Conservation (phyloP, 2,113 vertebrate genomes). For the Natator depressus region DNA sequence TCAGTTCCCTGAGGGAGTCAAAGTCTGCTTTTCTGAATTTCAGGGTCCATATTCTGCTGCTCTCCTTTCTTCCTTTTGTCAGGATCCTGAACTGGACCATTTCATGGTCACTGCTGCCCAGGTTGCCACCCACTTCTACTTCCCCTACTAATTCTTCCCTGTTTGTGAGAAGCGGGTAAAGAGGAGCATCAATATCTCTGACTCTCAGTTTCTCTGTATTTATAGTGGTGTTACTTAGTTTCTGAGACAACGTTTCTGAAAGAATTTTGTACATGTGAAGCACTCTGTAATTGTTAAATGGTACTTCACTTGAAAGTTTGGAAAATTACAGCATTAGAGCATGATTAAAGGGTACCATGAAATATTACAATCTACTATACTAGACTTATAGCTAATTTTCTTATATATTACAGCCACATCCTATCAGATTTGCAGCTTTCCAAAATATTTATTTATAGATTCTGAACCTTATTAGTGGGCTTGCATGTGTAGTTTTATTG, state of each 20-base stretch:
- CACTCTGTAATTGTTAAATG: neutral
- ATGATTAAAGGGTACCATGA: conserved; percentile 12
- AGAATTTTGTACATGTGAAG: neutral
- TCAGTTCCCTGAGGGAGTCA: too few relatives aligned
- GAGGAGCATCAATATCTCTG: neutral
- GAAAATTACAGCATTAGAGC: neutral
- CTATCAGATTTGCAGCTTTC: neutral
- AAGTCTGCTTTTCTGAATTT: too few relatives aligned
- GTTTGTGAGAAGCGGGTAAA: too few relatives aligned
- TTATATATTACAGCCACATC: neutral
- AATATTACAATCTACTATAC: conserved; percentile 3
- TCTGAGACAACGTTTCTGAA: conserved; percentile 12
- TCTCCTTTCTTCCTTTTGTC: too few relatives aligned
- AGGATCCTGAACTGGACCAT: too few relatives aligned
- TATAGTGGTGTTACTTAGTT: neutral
- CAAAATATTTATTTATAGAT: neutral
- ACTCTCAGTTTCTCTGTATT: conserved; percentile 6
- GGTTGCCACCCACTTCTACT: too few relatives aligned
- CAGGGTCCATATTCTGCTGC: too few relatives aligned
- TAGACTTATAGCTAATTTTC: conserved; percentile 27
- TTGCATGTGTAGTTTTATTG: conserved; percentile 1
- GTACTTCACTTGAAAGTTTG: neutral
- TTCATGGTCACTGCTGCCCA: too few relatives aligned
- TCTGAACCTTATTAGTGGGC: neutral
- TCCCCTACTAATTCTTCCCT: too few relatives aligned